phyloP scores from a whole-genome alignment of 1,140 invertebrate species.

The Drosophila tristis region DNA sequence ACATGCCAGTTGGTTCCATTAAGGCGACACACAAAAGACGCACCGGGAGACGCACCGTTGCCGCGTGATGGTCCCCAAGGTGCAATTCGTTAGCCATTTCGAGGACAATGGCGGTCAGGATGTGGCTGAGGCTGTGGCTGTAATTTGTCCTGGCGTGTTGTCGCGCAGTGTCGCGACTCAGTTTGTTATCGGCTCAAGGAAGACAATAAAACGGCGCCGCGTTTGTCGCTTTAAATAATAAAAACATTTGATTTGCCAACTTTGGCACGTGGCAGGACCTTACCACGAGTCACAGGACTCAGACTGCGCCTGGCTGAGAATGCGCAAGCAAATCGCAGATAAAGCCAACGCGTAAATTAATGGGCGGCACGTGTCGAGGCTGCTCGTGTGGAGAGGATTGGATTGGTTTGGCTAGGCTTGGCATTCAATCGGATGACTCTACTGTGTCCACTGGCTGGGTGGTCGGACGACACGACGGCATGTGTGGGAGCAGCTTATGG shows the following conservation, averaged over 20 bases:
- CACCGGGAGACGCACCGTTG: constrained; percentile 9
- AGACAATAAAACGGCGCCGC: constrained; percentile 73
- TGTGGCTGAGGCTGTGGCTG: constrained; percentile 59
- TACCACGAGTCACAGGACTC: constrained; percentile 2
- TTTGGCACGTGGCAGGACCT: constrained; percentile 69
- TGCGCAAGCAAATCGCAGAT: constrained; percentile 73
- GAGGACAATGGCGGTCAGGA: constrained; percentile 76
- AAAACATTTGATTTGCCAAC: constrained; percentile 81
- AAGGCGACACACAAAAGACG: constrained; percentile 51
- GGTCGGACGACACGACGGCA: constrained; percentile 31
- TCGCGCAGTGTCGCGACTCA: background rate
- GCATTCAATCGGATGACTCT: constrained; percentile 26
- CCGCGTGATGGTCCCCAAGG: constrained; percentile 56
- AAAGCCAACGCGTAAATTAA: constrained; percentile 78
- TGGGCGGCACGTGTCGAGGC: constrained; percentile 70
- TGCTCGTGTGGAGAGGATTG: constrained; percentile 16
- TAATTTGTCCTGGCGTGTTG: constrained; percentile 70
- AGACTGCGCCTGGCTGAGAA: constrained; percentile 35
- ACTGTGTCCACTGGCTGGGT: constrained; percentile 32
- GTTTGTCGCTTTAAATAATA: constrained; percentile 82
- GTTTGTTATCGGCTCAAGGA: constrained; percentile 54
- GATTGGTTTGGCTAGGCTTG: constrained; percentile 24
- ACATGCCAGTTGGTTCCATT: constrained; percentile 65
- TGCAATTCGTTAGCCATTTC: constrained; percentile 78
- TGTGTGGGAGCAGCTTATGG: constrained; percentile 65